Conservation (phyloP, 2,888 invertebrate genomes). For the Phengaris arion region DNA sequence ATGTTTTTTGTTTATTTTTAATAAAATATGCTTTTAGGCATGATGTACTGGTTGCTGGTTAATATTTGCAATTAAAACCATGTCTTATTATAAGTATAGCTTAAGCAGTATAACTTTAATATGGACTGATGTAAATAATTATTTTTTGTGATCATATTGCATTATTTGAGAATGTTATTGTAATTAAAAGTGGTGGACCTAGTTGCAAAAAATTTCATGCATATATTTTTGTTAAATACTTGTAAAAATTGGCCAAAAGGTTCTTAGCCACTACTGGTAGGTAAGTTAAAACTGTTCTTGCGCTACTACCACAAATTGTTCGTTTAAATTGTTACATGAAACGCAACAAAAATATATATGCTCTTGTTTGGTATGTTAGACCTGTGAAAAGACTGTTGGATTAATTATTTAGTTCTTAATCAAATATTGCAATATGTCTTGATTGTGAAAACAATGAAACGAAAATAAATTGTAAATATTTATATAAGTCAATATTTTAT, state of each 20-base stretch:
- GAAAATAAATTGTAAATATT: slow-evolving; percentile 71
- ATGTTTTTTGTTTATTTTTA: neutral
- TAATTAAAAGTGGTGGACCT: slow-evolving; percentile 31
- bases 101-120: slow-evolving; percentile 35
- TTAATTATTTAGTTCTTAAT: slow-evolving; percentile 29
- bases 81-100: slow-evolving; percentile 32
- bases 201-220: neutral
- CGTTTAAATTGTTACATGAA: neutral
- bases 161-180: slow-evolving; percentile 43
- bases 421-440: slow-evolving; percentile 42
- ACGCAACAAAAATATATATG: neutral
- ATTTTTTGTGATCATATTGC: slow-evolving; percentile 44
- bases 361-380: neutral
- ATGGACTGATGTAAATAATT: slow-evolving; percentile 50
- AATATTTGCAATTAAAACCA: slow-evolving; percentile 21
- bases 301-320: neutral
- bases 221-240: slow-evolving; percentile 2
- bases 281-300: neutral
- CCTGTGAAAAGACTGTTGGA: slow-evolving; percentile 32
- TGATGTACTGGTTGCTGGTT: neutral
- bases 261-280: neutral
- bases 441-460: slow-evolving; percentile 48
- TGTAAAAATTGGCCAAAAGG: neutral
- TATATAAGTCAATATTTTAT: slow-evolving; percentile 48
- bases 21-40: neutral